Evolutionary conservation across 2,113 vertebrate genomes (phyloP), one percentile per base, ranked within the genome.

Genomic region (Phycodurus eques): DNA sequence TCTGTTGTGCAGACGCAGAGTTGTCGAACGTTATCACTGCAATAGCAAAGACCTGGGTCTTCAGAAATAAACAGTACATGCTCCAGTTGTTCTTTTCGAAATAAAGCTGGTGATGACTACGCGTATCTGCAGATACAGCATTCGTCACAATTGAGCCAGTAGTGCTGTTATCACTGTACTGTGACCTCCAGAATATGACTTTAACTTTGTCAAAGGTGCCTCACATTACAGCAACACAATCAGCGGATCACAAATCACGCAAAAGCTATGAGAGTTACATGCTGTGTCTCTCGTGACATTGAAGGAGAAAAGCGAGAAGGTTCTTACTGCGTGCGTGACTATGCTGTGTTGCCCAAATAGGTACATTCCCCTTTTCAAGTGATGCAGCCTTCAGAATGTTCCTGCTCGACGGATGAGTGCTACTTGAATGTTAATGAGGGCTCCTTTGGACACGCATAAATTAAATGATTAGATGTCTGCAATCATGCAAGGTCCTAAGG

Each of bases 391-490:
- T 84, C 69, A 77, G 85, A 90, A 88, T 86, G 85, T 87, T 92
- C 85, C 82, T 49, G 80, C 86, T 77, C 88, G 88, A 91, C 86
- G 87, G 88, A 92, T 75, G 86, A 91, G 86, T 88, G 91, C 87
- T 84, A 90, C 90, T 90, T 85, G 87, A 92, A 92, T 92, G 87
- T 90, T 92, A 92, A 93, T 92, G 89, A 91, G 87, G 83, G 78
- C 86, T 90, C 80, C 85, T 92, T 90, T 89, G 89, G 85, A 90
- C 86, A 81, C 73, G 90, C 90, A 92, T 92, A 90, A 92, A 92
- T 92, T 93, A 90, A 88, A 91, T 81, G 77, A 92, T 89, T 89
- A 90, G 90, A 89, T 84, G 87, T 87, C 87, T 83, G 89, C 87
- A 91, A 89, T 92, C 90, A 91, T 86, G 87, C 87, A 77, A 88